Conservation (phyloP, 1,140 invertebrate genomes). For the Araneus ventricosus region DNA sequence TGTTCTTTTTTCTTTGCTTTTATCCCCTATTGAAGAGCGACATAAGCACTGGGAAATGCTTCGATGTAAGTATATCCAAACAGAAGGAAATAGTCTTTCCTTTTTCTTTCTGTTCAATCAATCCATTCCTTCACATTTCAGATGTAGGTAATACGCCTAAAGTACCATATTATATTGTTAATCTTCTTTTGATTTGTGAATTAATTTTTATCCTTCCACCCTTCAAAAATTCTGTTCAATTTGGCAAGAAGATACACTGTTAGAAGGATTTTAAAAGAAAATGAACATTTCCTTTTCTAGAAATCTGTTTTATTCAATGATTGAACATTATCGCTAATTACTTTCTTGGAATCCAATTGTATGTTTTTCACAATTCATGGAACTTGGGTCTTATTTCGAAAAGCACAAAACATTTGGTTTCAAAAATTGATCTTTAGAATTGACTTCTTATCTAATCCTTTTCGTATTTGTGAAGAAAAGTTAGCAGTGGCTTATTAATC, state of each 20-base stretch:
- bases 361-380: too few relatives aligned
- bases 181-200: not conserved
- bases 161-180: conserved; percentile 23
- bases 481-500: too few relatives aligned
- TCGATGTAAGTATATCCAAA: not conserved
- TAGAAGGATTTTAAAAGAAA: not conserved
- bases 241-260: not conserved
- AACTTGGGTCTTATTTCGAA: too few relatives aligned
- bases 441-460: too few relatives aligned
- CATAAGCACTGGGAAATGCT: conserved; percentile 7
- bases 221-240: not conserved
- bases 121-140: not conserved
- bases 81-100: not conserved
- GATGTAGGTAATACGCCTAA: not conserved
- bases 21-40: conserved; percentile 4
- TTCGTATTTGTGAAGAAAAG: too few relatives aligned
- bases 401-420: too few relatives aligned
- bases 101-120: not conserved
- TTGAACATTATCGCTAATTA: too few relatives aligned
- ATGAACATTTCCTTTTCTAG: too few relatives aligned
- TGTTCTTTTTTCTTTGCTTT: not conserved
- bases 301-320: too few relatives aligned
- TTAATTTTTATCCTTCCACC: not conserved
- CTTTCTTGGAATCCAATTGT: too few relatives aligned
- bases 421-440: too few relatives aligned